Percentiles rank a stretch among this genome's conserved stretches.
These are phyloP conservation scores for Sarcoramphus papa DNA, from an alignment of 2,797 vertebrate genomes.

Conservation along the genomic window DNA sequence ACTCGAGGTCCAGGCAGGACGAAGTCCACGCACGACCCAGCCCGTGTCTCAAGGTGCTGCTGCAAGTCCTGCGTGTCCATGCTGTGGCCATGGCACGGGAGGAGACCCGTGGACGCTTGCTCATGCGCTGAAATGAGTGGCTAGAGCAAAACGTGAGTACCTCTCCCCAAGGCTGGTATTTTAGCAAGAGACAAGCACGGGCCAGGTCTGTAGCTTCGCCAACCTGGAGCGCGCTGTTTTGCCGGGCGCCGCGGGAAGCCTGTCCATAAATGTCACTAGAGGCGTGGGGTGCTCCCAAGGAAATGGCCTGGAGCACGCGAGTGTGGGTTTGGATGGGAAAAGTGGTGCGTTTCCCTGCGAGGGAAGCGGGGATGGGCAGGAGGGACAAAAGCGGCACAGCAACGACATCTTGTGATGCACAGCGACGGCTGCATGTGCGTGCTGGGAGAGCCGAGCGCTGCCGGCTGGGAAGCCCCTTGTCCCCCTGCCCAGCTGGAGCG, in stretches of 20 bases:
- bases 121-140: accelerated
- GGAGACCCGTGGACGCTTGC: no score
- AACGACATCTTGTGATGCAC: constrained; percentile 58
- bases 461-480: background rate
- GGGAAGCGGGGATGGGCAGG: background rate
- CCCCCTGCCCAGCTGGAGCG: background rate
- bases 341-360: background rate
- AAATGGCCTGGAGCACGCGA: accelerated
- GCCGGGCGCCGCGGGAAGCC: background rate
- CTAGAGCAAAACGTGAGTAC: accelerated
- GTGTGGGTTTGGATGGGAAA: background rate
- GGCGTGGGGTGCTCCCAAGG: accelerated
- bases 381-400: constrained; percentile 24
- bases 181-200: accelerated
- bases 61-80: accelerated
- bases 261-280: background rate
- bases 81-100: accelerated
- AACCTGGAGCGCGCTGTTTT: accelerated
- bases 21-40: accelerated
- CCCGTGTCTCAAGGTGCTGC: accelerated
- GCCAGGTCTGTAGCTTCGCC: background rate
- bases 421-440: background rate
- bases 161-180: background rate
- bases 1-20: background rate
- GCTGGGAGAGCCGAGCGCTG: background rate